Conservation (phyloP, 2,113 vertebrate species). For the Eudyptes chrysolophus region DNA sequence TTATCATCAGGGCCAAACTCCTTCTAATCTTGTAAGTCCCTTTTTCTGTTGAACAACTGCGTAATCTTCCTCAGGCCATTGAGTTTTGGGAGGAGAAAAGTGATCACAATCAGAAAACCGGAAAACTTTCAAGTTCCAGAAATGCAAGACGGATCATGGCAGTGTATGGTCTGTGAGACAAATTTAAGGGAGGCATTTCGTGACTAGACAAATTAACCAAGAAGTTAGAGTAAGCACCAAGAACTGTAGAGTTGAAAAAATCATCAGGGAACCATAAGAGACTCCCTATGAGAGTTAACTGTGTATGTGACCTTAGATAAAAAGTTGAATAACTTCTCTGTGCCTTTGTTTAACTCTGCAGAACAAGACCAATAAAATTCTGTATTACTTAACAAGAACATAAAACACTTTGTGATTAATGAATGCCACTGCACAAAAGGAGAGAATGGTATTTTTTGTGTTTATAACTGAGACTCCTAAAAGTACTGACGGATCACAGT, state of each 20-base stretch:
- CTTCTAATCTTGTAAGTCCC: neutral
- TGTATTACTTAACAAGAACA: neutral
- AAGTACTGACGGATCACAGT: neutral
- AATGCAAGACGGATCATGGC: neutral
- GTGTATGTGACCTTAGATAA: neutral
- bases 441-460: neutral
- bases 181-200: neutral
- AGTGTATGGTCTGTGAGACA: neutral
- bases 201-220: neutral
- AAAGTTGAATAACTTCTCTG: neutral
- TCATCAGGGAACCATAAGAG: neutral
- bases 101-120: neutral
- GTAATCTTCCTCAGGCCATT: neutral
- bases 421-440: neutral
- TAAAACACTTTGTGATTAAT: neutral
- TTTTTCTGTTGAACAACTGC: neutral
- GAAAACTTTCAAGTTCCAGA: neutral
- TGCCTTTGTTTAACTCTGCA: neutral
- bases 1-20: neutral
- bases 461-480: neutral
- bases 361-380: neutral
- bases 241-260: neutral
- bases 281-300: neutral
- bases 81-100: neutral
- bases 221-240: neutral